These are phyloP conservation scores for Caenorhabditis zanzibari DNA, from an alignment of 2,888 invertebrate species.

Conservation along the genomic window DNA sequence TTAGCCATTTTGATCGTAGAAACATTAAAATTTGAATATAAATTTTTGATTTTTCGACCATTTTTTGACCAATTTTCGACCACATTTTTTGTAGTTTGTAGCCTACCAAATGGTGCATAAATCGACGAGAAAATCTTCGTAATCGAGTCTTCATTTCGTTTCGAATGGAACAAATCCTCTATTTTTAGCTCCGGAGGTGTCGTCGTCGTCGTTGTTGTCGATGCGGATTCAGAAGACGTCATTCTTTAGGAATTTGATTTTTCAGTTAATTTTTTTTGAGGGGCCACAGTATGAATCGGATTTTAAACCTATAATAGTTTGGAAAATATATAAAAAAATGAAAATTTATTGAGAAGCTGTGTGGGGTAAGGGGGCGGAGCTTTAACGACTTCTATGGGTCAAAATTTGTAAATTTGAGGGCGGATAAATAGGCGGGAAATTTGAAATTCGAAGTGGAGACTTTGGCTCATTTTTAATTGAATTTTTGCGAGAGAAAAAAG, in stretches of 20 bases:
- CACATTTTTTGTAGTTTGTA: neutral
- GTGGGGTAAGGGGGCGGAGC: neutral
- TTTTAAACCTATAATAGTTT: too few relatives aligned
- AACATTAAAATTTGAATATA: too few relatives aligned
- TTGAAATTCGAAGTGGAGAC: conserved; percentile 3
- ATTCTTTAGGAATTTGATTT: neutral
- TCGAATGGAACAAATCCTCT: conserved; percentile 53
- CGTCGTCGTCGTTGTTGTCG: neutral
- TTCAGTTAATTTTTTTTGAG: neutral
- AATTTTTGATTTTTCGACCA: neutral
- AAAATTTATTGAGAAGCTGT: neutral
- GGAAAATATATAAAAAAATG: neutral
- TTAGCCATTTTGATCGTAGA: too few relatives aligned
- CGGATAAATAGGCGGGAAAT: neutral
- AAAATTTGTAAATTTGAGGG: neutral
- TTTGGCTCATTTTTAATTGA: too few relatives aligned
- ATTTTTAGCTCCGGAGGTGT: conserved; percentile 18
- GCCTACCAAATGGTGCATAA: conserved; percentile 65
- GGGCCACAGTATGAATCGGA: too few relatives aligned
- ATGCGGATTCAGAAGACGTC: conserved; percentile 19
- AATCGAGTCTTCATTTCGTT: conserved; percentile 35
- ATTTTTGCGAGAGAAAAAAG: too few relatives aligned
- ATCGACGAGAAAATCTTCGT: conserved; percentile 41
- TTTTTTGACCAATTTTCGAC: neutral
- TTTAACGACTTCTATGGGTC: neutral